Evolutionary conservation across 2,888 invertebrate species (phyloP).

Genomic region (Chymomyza procnemis): DNA sequence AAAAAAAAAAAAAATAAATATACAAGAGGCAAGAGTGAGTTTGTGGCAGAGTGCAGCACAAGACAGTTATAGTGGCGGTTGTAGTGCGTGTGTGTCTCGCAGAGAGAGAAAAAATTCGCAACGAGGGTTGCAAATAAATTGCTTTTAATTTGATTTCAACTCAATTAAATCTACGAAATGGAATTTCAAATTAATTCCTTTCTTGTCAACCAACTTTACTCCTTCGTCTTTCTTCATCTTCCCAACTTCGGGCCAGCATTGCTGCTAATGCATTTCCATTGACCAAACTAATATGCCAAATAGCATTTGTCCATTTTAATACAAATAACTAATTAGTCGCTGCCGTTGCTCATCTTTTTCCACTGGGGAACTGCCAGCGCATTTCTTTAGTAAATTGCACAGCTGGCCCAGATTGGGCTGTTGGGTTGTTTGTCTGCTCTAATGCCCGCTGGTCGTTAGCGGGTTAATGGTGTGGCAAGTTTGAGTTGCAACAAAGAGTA

Average conservation of each 20-base stretch:
- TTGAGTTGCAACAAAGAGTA: neutral
- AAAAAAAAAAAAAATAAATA: conserved; percentile 21
- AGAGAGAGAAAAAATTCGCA: conserved; percentile 56
- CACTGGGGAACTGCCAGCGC: neutral
- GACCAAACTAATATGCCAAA: conserved; percentile 3
- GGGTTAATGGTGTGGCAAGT: conserved; percentile 19
- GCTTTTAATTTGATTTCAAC: conserved; percentile 79
- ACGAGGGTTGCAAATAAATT: conserved; percentile 77
- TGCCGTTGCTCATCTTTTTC: neutral
- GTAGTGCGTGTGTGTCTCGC: neutral
- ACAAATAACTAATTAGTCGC: conserved; percentile 37
- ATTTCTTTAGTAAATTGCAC: conserved; percentile 22
- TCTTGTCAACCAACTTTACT: conserved; percentile 13
- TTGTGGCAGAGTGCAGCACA: conserved; percentile 8
- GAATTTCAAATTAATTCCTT: conserved; percentile 77
- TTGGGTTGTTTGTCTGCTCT: neutral
- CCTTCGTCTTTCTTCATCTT: conserved; percentile 16
- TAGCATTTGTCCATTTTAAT: conserved; percentile 8
- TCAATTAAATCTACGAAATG: conserved; percentile 78
- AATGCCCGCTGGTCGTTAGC: neutral
- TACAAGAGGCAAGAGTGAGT: conserved; percentile 3
- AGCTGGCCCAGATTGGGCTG: conserved; percentile 28
- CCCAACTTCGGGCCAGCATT: neutral
- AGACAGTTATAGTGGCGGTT: conserved; percentile 9
- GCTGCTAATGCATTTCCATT: conserved; percentile 33